Percentiles rank a stretch among this genome's conserved stretches.
Evolutionary conservation across 2,888 invertebrate species (phyloP).

Genomic region (Syrista parreyssii): DNA sequence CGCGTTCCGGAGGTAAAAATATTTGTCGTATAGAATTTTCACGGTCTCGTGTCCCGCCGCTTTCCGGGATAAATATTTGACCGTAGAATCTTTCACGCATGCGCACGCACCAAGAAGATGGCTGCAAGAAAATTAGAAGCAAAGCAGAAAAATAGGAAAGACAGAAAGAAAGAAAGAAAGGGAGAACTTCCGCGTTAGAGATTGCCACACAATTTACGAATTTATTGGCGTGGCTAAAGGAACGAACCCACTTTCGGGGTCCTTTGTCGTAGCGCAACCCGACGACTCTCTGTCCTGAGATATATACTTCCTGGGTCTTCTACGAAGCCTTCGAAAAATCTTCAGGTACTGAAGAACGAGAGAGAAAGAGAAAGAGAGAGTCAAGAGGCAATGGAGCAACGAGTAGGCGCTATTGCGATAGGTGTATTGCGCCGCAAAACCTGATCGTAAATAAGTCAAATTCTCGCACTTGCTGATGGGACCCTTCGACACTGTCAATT

Average conservation of each 20-base stretch:
- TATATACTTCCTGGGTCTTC: neutral
- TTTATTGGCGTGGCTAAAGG: slow-evolving; percentile 48
- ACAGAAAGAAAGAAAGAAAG: slow-evolving; percentile 10
- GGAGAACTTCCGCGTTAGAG: slow-evolving; percentile 22
- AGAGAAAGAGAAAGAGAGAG: neutral
- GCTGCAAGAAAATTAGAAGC: neutral
- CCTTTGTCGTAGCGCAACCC: slow-evolving; percentile 6
- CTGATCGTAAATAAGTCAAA: slow-evolving; percentile 43
- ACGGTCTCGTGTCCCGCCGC: slow-evolving; percentile 11
- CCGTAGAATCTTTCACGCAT: slow-evolving; percentile 19
- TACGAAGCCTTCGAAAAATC: neutral
- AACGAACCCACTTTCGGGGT: slow-evolving; percentile 21
- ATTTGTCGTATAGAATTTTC: slow-evolving; percentile 26
- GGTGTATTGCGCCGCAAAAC: slow-evolving; percentile 7
- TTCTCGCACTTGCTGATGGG: neutral
- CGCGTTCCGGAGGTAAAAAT: slow-evolving; percentile 20
- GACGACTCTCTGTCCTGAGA: neutral
- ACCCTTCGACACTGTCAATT: neutral
- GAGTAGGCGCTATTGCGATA: neutral
- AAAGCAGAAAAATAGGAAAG: neutral
- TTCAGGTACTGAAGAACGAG: neutral
- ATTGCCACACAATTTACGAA: slow-evolving; percentile 31
- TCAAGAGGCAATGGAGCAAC: neutral
- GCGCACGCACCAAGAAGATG: neutral
- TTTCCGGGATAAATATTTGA: slow-evolving; percentile 10